Evolutionary conservation across 2,797 vertebrate genomes (phyloP).

Genomic region (Pangasius macronema): DNA sequence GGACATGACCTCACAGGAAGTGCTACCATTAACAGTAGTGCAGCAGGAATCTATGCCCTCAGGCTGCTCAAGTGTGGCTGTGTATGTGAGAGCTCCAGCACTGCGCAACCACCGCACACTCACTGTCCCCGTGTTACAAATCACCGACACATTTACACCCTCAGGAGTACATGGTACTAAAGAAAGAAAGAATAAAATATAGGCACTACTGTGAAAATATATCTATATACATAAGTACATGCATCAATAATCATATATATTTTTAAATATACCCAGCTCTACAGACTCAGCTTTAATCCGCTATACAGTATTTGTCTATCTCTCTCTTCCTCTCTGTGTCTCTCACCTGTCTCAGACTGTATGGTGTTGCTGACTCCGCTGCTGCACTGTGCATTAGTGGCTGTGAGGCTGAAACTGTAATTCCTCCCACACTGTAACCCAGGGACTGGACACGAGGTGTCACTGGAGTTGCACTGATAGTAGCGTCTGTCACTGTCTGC

Average conservation of each 20-base stretch:
- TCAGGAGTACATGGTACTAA: slow-evolving; percentile 75
- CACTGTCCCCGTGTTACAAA: slow-evolving; percentile 61
- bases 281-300: neutral
- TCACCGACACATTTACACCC: slow-evolving; percentile 42
- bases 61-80: slow-evolving; percentile 65
- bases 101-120: slow-evolving; percentile 67
- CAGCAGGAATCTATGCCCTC: slow-evolving; percentile 65
- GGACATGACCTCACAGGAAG: slow-evolving; percentile 64
- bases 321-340: neutral
- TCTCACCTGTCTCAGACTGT: slow-evolving; percentile 69
- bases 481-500: slow-evolving; percentile 51
- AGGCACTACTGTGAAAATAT: neutral
- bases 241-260: neutral
- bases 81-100: slow-evolving; percentile 69
- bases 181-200: neutral
- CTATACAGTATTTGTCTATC: neutral
- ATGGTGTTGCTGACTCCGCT: slow-evolving; percentile 67
- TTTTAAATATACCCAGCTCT: neutral
- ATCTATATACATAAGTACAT: neutral
- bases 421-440: slow-evolving; percentile 69
- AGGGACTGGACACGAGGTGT: slow-evolving; percentile 60
- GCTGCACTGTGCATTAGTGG: slow-evolving; percentile 65
- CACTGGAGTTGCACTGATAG: slow-evolving; percentile 65
- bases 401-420: slow-evolving; percentile 69
- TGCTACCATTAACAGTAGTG: slow-evolving; percentile 55